phyloP scores from a whole-genome alignment of 2,113 vertebrate species.

The Lucifuga dentata region DNA sequence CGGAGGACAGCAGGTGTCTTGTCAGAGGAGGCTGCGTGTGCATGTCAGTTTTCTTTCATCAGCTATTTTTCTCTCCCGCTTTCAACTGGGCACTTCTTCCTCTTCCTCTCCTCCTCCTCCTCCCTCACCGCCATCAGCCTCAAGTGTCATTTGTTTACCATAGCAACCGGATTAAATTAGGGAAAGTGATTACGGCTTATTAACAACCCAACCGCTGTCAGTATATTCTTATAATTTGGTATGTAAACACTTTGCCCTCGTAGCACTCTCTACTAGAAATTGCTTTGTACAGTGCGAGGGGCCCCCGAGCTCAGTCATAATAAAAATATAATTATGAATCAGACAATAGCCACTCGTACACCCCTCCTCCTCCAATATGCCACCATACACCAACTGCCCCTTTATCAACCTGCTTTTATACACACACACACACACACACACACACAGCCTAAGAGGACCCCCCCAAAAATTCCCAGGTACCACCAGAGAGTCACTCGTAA shows the following conservation, averaged over 20 bases:
- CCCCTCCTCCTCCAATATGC: background rate
- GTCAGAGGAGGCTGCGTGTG: slow-evolving; percentile 76
- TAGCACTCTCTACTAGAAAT: slow-evolving; percentile 82
- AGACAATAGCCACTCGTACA: slow-evolving; percentile 81
- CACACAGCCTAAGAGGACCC: slow-evolving; percentile 22
- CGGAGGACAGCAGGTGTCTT: slow-evolving; percentile 83
- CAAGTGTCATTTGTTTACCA: slow-evolving; percentile 88
- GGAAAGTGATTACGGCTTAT: slow-evolving; percentile 86
- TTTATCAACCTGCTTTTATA: slow-evolving; percentile 27
- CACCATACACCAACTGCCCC: slow-evolving; percentile 36
- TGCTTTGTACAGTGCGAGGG: slow-evolving; percentile 79
- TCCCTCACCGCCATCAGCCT: slow-evolving; percentile 87
- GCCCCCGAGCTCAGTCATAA: slow-evolving; percentile 81
- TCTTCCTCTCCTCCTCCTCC: slow-evolving; percentile 75
- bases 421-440: background rate
- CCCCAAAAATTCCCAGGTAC: slow-evolving; percentile 76
- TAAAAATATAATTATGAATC: slow-evolving; percentile 86
- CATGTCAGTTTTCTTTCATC: slow-evolving; percentile 68
- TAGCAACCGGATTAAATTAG: slow-evolving; percentile 90
- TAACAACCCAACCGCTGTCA: slow-evolving; percentile 84
- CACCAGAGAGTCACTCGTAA: slow-evolving; percentile 77
- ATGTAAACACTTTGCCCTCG: slow-evolving; percentile 86
- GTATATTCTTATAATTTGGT: slow-evolving; percentile 87
- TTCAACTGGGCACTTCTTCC: slow-evolving; percentile 81
- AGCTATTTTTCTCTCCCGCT: slow-evolving; percentile 61